A percentile compares a stretch with the other conserved stretches of the same genome.
Conservation (phyloP, 2,113 vertebrate species). For the Reinhardtius hippoglossoides region DNA sequence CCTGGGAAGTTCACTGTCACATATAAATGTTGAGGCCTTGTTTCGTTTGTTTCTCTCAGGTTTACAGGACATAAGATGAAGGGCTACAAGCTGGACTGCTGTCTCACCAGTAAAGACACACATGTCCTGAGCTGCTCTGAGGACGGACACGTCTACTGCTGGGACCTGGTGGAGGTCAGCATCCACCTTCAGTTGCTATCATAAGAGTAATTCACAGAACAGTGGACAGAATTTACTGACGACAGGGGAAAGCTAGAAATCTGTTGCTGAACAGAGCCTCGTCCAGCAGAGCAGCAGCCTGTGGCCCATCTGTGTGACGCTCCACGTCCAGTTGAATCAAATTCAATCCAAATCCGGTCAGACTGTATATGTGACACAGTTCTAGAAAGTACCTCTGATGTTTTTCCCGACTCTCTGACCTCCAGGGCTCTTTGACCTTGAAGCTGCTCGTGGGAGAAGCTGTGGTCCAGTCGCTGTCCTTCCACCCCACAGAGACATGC, state of each 20-base stretch:
- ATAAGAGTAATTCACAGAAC: no score
- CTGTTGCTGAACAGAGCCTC: no score
- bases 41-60: slow-evolving; percentile 65
- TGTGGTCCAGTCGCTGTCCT: slow-evolving; percentile 90
- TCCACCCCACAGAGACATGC: slow-evolving; percentile 87
- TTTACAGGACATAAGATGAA: slow-evolving; percentile 91
- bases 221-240: no score
- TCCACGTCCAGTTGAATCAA: no score
- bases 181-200: not conserved
- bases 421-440: slow-evolving; percentile 85
- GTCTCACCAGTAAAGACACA: slow-evolving; percentile 89
- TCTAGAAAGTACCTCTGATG: not conserved
- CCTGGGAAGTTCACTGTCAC: not conserved
- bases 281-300: no score
- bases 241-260: no score
- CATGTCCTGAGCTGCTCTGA: slow-evolving; percentile 93
- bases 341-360: not conserved
- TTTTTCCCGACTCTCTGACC: not conserved
- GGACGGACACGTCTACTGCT: slow-evolving; percentile 92
- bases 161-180: slow-evolving; percentile 93
- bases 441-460: slow-evolving; percentile 85
- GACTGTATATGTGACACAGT: not conserved
- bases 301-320: no score
- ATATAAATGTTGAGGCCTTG: no score
- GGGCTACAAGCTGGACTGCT: slow-evolving; percentile 92